Evolutionary conservation across 2,888 invertebrate genomes (phyloP).

Genomic region (Platycnemis pennipes): DNA sequence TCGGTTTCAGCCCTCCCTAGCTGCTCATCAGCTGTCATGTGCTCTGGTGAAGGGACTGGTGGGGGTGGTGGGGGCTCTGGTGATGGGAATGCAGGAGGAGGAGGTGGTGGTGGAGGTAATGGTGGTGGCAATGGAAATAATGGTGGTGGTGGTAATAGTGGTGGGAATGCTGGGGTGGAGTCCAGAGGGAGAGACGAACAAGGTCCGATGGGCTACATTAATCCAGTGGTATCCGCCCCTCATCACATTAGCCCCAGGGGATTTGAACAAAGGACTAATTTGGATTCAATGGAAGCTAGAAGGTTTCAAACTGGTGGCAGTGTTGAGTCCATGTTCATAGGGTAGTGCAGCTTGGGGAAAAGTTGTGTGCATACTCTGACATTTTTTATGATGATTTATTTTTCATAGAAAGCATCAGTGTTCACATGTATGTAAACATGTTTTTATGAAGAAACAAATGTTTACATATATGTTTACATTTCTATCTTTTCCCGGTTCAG

Average conservation of each 20-base stretch:
- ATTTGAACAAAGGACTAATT: slow-evolving; percentile 62
- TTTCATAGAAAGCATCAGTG: slow-evolving; percentile 22
- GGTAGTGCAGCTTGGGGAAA: slow-evolving; percentile 33
- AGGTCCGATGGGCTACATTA: slow-evolving; percentile 62
- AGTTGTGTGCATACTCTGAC: neutral
- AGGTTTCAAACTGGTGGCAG: slow-evolving; percentile 63
- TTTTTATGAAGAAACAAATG: neutral
- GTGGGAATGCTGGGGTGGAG: slow-evolving; percentile 59
- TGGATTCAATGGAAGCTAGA: slow-evolving; percentile 58
- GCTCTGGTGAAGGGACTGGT: slow-evolving; percentile 51
- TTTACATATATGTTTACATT: neutral
- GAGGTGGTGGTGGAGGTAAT: slow-evolving; percentile 31
- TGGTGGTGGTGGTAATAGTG: slow-evolving; percentile 36
- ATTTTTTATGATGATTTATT: slow-evolving; percentile 34
- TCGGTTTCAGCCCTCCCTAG: slow-evolving; percentile 54
- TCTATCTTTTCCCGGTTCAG: neutral
- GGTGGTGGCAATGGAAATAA: neutral
- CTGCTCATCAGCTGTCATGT: slow-evolving; percentile 58
- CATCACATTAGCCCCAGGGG: slow-evolving; percentile 62
- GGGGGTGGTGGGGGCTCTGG: slow-evolving; percentile 28
- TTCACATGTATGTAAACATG: slow-evolving; percentile 23
- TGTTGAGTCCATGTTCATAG: slow-evolving; percentile 64
- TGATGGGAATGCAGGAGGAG: slow-evolving; percentile 44
- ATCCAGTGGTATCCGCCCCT: slow-evolving; percentile 57
- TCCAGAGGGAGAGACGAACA: slow-evolving; percentile 60